These are phyloP conservation scores for Somateria mollissima DNA, from an alignment of 2,797 vertebrate genomes.

Conservation along the genomic window DNA sequence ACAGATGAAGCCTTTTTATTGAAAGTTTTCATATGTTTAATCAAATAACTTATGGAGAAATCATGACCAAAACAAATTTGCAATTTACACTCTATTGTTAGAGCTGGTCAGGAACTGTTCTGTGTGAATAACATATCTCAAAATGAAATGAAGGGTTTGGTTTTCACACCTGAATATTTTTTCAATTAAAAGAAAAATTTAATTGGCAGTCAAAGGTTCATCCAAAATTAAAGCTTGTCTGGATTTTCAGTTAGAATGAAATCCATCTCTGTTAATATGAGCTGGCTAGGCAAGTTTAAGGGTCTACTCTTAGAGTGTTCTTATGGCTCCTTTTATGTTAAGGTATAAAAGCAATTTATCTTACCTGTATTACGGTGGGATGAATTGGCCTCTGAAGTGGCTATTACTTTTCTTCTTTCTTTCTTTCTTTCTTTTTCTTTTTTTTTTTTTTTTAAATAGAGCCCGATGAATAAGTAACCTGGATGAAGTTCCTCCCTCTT, in stretches of 20 bases:
- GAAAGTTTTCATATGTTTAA: not conserved
- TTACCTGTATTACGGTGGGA: not conserved
- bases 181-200: not conserved
- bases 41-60: not conserved
- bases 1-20: not conserved
- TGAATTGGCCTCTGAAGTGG: not conserved
- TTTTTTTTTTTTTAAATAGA: not conserved
- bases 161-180: not conserved
- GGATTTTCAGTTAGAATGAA: not conserved
- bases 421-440: not conserved
- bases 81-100: accelerated
- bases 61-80: not conserved
- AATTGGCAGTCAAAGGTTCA: not conserved
- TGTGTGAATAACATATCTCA: accelerated
- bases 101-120: not conserved
- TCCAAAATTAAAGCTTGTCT: slow-evolving; percentile 14
- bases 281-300: not conserved
- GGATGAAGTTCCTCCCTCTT: not conserved
- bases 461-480: not conserved
- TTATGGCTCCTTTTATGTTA: not conserved
- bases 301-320: not conserved
- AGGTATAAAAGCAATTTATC: slow-evolving; percentile 39
- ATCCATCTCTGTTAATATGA: not conserved
- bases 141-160: not conserved
- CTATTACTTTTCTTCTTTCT: not conserved